These are phyloP conservation scores for Polymixis lichenea DNA, from an alignment of 2,888 invertebrate species.

Conservation along the genomic window DNA sequence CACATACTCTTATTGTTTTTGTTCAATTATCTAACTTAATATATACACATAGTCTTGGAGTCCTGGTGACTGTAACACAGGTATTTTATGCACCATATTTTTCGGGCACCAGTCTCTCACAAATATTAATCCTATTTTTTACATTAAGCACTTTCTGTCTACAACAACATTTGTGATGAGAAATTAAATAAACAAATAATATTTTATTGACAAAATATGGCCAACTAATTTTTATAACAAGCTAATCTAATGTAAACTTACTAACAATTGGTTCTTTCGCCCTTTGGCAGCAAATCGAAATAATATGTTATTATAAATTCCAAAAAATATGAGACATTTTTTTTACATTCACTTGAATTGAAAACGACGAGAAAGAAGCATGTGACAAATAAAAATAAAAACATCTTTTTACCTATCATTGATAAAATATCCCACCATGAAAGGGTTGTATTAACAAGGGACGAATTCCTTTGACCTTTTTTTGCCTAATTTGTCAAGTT, in stretches of 20 bases:
- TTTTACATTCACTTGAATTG: not conserved
- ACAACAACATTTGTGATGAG: not conserved
- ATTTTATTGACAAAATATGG: too few species aligned
- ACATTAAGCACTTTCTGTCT: not conserved
- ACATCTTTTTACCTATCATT: slow-evolving; percentile 30
- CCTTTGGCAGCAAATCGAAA: not conserved
- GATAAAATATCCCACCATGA: slow-evolving; percentile 60
- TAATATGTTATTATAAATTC: not conserved
- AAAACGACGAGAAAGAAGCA: slow-evolving; percentile 40
- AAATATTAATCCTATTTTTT: not conserved
- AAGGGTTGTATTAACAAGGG: slow-evolving; percentile 72
- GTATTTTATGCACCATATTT: too few species aligned
- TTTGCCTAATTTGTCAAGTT: slow-evolving; percentile 78
- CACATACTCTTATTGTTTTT: too few species aligned
- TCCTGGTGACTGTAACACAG: too few species aligned
- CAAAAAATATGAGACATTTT: not conserved
- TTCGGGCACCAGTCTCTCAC: not conserved
- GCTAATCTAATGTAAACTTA: not conserved
- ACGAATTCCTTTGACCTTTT: slow-evolving; percentile 73
- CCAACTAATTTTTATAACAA: not conserved
- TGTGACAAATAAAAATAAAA: slow-evolving; percentile 55
- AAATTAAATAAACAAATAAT: too few species aligned
- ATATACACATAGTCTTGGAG: too few species aligned
- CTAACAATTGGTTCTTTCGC: not conserved
- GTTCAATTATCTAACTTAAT: too few species aligned